Percentiles rank a stretch among this genome's conserved stretches.
Conservation (phyloP, 2,113 vertebrate genomes). For the Istiophorus platypterus region DNA sequence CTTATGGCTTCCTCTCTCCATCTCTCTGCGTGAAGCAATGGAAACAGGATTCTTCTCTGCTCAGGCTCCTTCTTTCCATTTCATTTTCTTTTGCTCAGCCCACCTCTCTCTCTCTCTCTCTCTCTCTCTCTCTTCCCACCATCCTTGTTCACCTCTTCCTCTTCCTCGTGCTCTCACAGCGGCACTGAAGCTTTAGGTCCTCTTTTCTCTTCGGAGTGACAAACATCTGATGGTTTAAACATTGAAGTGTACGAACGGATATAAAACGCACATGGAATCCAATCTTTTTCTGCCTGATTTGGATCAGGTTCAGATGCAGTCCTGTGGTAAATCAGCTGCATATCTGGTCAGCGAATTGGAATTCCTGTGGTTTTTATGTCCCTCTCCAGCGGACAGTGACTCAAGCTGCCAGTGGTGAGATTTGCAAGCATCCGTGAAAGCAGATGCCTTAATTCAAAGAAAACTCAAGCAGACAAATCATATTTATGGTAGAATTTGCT, state of each 20-base stretch:
- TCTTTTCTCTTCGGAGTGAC: background rate
- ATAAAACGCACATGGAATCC: background rate
- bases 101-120: conserved; percentile 4
- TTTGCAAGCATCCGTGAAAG: no score
- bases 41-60: conserved; percentile 71
- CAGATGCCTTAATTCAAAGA: conserved; percentile 1
- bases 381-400: background rate
- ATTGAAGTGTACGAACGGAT: background rate
- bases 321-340: background rate
- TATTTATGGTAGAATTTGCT: background rate
- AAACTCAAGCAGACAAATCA: conserved; percentile 23
- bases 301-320: background rate
- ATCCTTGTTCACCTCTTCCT: conserved; percentile 29
- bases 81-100: conserved; percentile 35
- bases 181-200: background rate
- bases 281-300: background rate
- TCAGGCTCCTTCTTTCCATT: conserved; percentile 65
- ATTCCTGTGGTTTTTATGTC: conserved; percentile 11
- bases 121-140: background rate
- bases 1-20: conserved; percentile 70
- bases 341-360: conserved; percentile 26
- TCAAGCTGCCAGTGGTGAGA: background rate
- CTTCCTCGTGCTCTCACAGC: background rate
- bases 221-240: background rate
- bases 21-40: conserved; percentile 76